Evolutionary conservation across 1,140 invertebrate species (phyloP), one percentile per base, ranked within the genome.

Genomic region (Lysiphlebus fabarum): DNA sequence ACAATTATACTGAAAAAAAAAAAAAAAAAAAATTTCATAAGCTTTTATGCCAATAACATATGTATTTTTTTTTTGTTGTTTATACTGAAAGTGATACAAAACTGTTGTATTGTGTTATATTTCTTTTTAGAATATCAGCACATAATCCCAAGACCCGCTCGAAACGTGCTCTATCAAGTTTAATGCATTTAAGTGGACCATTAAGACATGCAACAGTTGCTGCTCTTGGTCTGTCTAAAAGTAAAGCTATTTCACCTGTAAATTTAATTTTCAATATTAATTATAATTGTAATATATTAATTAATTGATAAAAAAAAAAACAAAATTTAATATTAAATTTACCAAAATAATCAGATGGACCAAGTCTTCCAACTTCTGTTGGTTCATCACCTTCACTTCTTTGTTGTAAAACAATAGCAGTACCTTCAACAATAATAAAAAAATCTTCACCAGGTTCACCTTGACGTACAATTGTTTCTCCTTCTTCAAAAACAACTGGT

Each of bases 101-200:
- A 80, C 95, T 98, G 83, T 99, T 98, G 83, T 99, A 99, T 78
- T 99, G 95, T 66, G 95, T 93, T 72, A 99, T 98, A 82, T 99
- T 99, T 76, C 97, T 86, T 82, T 99, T 99, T 48, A 99, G 83
- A 69, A 99, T 99, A 73, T 99, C 97, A n/a, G 93, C 93, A 80
- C 96, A 98, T 7, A 94, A 92, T 17, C 97, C 97, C 70, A 99
- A 84, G 26, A 99, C 94, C 68, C 97, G 86, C 78, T 99, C 96
- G 78, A 98, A 98, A 79, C 94, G 86, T 75, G 92, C 91, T 70
- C 97, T 86, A 78, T 99, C 97, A 61, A 99, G 82, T 82, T 99
- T 99, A 69, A 99, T 95, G 82, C 96, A 99, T 81, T 99, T 99
- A 59, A 99, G 85, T 49, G 91, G 90, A 50, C 95, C 95, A 69